Conservation (phyloP, 2,888 invertebrate genomes). For the Ectemnius lituratus region DNA sequence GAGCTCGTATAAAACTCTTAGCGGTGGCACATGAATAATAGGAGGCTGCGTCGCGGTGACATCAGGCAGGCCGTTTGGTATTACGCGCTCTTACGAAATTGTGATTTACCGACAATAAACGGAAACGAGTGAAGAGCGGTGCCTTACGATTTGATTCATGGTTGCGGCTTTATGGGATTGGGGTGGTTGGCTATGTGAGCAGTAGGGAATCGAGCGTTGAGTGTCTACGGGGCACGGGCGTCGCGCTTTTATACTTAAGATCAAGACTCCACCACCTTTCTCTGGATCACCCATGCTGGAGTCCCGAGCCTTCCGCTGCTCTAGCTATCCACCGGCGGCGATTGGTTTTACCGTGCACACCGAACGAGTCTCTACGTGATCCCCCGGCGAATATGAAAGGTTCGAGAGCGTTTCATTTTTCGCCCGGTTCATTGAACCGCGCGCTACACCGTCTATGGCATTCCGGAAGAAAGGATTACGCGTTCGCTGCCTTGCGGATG, state of each 20-base stretch:
- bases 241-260: slow-evolving; percentile 73
- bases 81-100: neutral
- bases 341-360: slow-evolving; percentile 20
- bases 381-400: slow-evolving; percentile 49
- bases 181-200: slow-evolving; percentile 37
- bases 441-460: slow-evolving; percentile 7
- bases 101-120: neutral
- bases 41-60: too few species aligned
- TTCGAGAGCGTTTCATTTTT: slow-evolving; percentile 38
- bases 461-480: slow-evolving; percentile 44
- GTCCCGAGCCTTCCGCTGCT: slow-evolving; percentile 62
- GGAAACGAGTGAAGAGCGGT: neutral
- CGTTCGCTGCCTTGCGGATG: slow-evolving; percentile 11
- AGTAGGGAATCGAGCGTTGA: slow-evolving; percentile 60
- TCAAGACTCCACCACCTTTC: slow-evolving; percentile 74
- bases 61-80: too few species aligned
- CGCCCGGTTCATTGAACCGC: slow-evolving; percentile 37
- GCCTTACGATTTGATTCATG: slow-evolving; percentile 70
- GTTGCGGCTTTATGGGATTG: slow-evolving; percentile 32
- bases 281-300: slow-evolving; percentile 61
- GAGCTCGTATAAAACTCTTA: too few species aligned
- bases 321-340: slow-evolving; percentile 13
- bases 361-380: slow-evolving; percentile 21
- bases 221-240: slow-evolving; percentile 61
- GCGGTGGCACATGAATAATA: too few species aligned